Conservation (phyloP, 2,797 vertebrate species). For the Prunella strophiata region DNA sequence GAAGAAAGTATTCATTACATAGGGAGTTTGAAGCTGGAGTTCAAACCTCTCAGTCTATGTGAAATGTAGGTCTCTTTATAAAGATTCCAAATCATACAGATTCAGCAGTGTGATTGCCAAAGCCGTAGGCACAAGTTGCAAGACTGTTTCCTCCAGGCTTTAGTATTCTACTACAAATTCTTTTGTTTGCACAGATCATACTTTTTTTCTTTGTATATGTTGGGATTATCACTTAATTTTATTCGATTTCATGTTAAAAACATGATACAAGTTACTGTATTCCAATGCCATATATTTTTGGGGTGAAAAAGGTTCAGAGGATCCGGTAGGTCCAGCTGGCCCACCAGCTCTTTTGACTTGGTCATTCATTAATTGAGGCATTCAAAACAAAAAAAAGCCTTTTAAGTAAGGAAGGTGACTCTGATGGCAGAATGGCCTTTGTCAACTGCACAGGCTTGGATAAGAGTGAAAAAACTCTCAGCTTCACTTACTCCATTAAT, state of each 20-base stretch:
- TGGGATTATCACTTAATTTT: neutral
- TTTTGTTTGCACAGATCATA: neutral
- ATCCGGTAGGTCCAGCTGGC: conserved; percentile 72
- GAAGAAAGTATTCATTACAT: neutral
- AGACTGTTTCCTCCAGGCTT: neutral
- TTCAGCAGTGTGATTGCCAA: rapidly evolving
- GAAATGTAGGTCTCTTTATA: neutral
- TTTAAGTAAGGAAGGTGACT: neutral
- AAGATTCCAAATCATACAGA: neutral
- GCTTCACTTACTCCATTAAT: neutral
- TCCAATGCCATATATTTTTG: conserved; percentile 51
- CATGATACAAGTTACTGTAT: neutral
- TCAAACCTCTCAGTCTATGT: neutral
- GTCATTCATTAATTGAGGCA: neutral
- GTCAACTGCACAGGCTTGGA: neutral
- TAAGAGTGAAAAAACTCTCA: neutral
- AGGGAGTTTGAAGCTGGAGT: neutral
- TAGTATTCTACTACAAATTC: neutral
- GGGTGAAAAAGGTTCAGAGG: conserved; percentile 77
- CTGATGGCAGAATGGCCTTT: neutral
- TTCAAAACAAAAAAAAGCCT: neutral
- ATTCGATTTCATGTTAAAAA: neutral
- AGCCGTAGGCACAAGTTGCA: neutral
- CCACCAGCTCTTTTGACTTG: conserved; percentile 61
- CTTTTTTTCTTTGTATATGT: neutral